Conservation (phyloP, 2,888 invertebrate species). For the Thecophora atra region DNA sequence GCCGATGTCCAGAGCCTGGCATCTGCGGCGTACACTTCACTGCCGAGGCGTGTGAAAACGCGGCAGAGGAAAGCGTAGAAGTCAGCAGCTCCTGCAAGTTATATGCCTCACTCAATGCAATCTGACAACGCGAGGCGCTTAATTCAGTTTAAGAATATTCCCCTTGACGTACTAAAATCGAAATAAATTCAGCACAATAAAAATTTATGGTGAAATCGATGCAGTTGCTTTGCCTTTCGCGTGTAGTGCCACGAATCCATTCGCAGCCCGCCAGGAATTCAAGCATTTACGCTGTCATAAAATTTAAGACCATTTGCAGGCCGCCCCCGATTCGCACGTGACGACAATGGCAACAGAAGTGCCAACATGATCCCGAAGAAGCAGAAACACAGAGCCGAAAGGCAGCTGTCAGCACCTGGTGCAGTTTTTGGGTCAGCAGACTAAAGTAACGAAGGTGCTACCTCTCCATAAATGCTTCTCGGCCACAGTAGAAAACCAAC, state of each 20-base stretch:
- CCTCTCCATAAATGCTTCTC: background rate
- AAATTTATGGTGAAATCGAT: no score
- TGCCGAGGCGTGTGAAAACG: background rate
- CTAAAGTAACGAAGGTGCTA: background rate
- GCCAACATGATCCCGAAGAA: constrained; percentile 18
- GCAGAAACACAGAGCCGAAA: constrained; percentile 38
- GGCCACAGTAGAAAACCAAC: background rate
- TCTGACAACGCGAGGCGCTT: background rate
- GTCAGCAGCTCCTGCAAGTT: background rate
- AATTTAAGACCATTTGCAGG: background rate
- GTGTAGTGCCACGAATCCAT: no score
- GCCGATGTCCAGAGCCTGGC: constrained; percentile 21
- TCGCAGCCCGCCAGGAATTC: constrained; percentile 18
- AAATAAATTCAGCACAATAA: no score
- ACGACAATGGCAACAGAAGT: constrained; percentile 25
- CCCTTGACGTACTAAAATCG: no score
- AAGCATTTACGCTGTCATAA: constrained; percentile 2
- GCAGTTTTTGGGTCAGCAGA: constrained; percentile 44
- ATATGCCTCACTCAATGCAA: background rate
- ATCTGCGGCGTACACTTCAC: constrained; percentile 23
- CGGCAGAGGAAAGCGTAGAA: background rate
- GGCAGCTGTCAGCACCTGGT: constrained; percentile 42
- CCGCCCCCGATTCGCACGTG: background rate
- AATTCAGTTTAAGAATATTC: no score
- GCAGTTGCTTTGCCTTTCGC: no score